phyloP scores from a whole-genome alignment of 2,888 invertebrate genomes.

The Toxonevra muliebris region DNA sequence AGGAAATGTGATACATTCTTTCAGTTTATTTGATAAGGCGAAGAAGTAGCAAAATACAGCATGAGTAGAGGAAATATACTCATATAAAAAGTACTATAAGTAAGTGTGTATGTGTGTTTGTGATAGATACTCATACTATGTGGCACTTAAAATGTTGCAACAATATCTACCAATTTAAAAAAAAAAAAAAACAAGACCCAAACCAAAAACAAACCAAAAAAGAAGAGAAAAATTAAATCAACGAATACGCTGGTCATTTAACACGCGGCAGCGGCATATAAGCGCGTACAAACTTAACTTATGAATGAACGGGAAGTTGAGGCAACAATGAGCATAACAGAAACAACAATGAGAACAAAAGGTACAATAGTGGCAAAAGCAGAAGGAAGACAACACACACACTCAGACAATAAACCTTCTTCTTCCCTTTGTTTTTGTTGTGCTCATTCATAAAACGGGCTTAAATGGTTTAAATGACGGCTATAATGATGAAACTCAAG shows the following conservation, averaged over 20 bases:
- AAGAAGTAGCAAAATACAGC: slow-evolving; percentile 8
- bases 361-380: slow-evolving; percentile 16
- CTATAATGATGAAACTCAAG: no score
- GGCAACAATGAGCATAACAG: slow-evolving; percentile 18
- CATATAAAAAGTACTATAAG: neutral
- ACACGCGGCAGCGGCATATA: neutral
- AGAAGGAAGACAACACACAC: neutral
- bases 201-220: neutral
- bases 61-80: slow-evolving; percentile 10
- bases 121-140: neutral
- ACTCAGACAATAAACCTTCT: no score
- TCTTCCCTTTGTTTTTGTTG: no score
- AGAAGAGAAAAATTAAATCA: neutral
- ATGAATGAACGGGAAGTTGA: slow-evolving; percentile 30
- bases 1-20: slow-evolving; percentile 32
- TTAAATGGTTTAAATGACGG: no score
- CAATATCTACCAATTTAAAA: slow-evolving; percentile 17
- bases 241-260: neutral
- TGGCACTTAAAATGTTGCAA: slow-evolving; percentile 3
- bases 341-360: slow-evolving; percentile 12
- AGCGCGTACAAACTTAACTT: slow-evolving; percentile 14
- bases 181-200: slow-evolving; percentile 1
- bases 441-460: no score
- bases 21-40: neutral
- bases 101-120: neutral